Percentiles rank a stretch among this genome's conserved stretches.
phyloP scores from a whole-genome alignment of 2,888 invertebrate species.

The Caenorhabditis imperialis region DNA sequence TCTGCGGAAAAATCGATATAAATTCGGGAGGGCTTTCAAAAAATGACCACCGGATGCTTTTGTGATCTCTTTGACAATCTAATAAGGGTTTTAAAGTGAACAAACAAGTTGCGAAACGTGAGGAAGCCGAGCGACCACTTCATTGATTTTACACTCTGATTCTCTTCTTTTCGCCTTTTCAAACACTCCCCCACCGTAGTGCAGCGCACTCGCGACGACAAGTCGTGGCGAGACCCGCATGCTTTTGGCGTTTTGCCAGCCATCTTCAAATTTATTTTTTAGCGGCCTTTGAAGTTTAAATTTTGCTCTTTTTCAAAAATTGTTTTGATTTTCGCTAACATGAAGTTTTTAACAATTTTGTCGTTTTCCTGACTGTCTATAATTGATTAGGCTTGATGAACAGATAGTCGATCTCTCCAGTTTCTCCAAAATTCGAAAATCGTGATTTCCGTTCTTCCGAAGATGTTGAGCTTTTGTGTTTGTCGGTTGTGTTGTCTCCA shows the following conservation, averaged over 20 bases:
- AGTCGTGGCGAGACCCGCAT: constrained; percentile 47
- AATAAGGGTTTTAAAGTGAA: constrained; percentile 3
- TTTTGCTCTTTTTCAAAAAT: constrained; percentile 9
- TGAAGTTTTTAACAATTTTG: too few relatives aligned
- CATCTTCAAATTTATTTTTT: constrained; percentile 44
- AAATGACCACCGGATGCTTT: neutral
- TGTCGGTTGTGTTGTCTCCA: neutral
- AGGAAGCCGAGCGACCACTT: constrained; percentile 29
- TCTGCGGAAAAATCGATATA: neutral
- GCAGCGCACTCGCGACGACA: neutral
- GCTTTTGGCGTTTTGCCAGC: constrained; percentile 48
- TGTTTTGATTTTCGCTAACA: neutral
- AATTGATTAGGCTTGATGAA: too few relatives aligned
- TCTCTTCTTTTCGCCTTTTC: constrained; percentile 13
- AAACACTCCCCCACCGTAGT: constrained; percentile 13
- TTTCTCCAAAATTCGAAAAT: too few relatives aligned
- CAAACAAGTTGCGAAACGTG: constrained; percentile 27
- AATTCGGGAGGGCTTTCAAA: neutral
- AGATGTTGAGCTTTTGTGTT: neutral
- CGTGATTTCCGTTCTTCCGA: too few relatives aligned
- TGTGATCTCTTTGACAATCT: neutral
- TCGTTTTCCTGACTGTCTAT: too few relatives aligned
- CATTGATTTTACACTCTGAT: constrained; percentile 48
- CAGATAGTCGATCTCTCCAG: too few relatives aligned
- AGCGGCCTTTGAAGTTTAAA: constrained; percentile 6